phyloP scores from a whole-genome alignment of 2,888 invertebrate species.

The Apoda limacodes region DNA sequence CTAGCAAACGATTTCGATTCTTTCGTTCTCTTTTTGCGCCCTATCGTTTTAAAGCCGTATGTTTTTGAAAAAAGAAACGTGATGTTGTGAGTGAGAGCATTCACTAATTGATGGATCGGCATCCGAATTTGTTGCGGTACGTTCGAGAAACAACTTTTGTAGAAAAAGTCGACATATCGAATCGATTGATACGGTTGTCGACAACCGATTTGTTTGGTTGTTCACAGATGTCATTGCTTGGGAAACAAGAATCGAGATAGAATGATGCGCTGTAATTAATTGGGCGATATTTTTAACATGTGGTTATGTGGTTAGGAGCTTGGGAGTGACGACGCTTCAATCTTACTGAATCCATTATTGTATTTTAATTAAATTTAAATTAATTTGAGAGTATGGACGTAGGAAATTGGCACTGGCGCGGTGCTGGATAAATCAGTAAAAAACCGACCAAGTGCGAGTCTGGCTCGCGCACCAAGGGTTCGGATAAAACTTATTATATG shows the following conservation, averaged over 20 bases:
- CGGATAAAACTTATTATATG: no score
- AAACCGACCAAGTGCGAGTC: no score
- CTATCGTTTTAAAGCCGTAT: conserved; percentile 44
- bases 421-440: no score
- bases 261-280: conserved; percentile 24
- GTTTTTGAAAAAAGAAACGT: conserved; percentile 40
- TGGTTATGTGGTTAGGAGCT: no score
- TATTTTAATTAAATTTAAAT: conserved; percentile 19
- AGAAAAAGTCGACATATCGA: conserved; percentile 49
- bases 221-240: conserved; percentile 51
- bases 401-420: no score
- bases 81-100: conserved; percentile 51
- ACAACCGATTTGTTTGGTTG: conserved; percentile 38
- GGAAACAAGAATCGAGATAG: conserved; percentile 25
- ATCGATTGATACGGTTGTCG: conserved; percentile 49
- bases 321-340: conserved; percentile 5
- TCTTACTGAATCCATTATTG: conserved; percentile 24
- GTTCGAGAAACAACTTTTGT: conserved; percentile 18
- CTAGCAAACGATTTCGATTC: conserved; percentile 30
- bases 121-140: conserved; percentile 23
- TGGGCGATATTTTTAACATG: conserved; percentile 25
- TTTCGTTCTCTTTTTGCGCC: conserved; percentile 37
- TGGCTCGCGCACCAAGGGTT: no score
- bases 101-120: conserved; percentile 49
- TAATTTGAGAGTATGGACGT: no score